phyloP scores from a whole-genome alignment of 2,888 invertebrate species.

The Phyllotreta striolata region DNA sequence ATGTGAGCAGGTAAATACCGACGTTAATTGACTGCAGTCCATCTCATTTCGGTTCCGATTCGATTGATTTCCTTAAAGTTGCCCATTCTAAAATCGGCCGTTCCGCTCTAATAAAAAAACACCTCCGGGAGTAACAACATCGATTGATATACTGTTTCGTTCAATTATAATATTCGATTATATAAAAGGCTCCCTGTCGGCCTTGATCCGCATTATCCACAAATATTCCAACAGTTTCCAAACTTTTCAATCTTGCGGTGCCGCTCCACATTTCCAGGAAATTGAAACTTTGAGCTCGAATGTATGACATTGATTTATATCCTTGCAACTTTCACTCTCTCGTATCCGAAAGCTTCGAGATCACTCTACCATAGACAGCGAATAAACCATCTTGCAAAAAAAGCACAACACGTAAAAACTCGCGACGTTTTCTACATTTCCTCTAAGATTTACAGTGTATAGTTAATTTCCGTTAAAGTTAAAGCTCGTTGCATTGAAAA shows the following conservation, averaged over 20 bases:
- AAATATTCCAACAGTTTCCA: slow-evolving; percentile 28
- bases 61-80: too few relatives aligned
- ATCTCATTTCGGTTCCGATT: too few relatives aligned
- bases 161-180: slow-evolving; percentile 14
- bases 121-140: too few relatives aligned
- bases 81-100: too few relatives aligned
- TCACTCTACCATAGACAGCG: slow-evolving; percentile 21
- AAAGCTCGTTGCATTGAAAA: not conserved
- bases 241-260: slow-evolving; percentile 31
- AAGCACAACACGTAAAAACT: not conserved
- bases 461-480: too few relatives aligned
- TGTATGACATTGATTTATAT: slow-evolving; percentile 58
- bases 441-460: not conserved
- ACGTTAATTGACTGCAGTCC: too few relatives aligned
- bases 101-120: too few relatives aligned
- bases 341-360: slow-evolving; percentile 26
- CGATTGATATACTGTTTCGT: not conserved
- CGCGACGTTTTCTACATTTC: not conserved
- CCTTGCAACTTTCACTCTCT: slow-evolving; percentile 38
- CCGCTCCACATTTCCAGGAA: slow-evolving; percentile 45
- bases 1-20: too few relatives aligned
- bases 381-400: not conserved
- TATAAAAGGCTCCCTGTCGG: slow-evolving; percentile 22
- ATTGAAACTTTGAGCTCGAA: slow-evolving; percentile 58
- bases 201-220: slow-evolving; percentile 27